These are phyloP conservation scores for Molothrus ater DNA, from an alignment of 2,797 vertebrate genomes.

Conservation along the genomic window DNA sequence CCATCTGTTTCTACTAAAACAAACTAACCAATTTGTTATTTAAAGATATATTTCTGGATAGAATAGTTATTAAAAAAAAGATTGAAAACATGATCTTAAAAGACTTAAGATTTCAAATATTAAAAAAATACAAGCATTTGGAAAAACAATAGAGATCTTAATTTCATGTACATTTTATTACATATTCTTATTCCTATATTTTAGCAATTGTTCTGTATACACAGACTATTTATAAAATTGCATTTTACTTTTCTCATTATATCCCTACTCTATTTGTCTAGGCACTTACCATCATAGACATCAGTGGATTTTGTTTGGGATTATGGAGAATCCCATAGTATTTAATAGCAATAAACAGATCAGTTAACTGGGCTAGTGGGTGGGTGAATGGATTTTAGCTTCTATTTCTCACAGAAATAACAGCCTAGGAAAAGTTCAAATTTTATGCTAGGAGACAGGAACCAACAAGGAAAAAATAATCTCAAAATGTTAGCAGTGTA, in stretches of 20 bases:
- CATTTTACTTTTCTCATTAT: background rate
- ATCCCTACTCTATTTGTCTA: background rate
- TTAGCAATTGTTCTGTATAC: background rate
- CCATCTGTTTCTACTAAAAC: constrained; percentile 13
- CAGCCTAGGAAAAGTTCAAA: background rate
- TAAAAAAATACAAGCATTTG: background rate
- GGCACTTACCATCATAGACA: background rate
- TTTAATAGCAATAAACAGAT: background rate
- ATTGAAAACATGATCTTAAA: background rate
- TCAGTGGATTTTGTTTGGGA: background rate
- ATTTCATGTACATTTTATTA: background rate
- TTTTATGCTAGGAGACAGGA: background rate
- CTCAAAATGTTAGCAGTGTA: background rate
- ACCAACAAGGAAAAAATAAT: background rate
- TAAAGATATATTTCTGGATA: background rate
- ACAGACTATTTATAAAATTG: background rate
- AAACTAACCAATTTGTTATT: background rate
- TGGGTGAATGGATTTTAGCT: background rate
- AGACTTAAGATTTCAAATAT: background rate
- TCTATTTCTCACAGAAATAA: background rate
- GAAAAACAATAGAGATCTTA: background rate
- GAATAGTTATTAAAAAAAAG: background rate
- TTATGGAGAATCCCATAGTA: background rate
- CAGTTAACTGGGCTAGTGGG: background rate
- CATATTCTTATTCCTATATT: background rate